phyloP scores from a whole-genome alignment of 2,113 vertebrate species.

The Callospermophilus lateralis region DNA sequence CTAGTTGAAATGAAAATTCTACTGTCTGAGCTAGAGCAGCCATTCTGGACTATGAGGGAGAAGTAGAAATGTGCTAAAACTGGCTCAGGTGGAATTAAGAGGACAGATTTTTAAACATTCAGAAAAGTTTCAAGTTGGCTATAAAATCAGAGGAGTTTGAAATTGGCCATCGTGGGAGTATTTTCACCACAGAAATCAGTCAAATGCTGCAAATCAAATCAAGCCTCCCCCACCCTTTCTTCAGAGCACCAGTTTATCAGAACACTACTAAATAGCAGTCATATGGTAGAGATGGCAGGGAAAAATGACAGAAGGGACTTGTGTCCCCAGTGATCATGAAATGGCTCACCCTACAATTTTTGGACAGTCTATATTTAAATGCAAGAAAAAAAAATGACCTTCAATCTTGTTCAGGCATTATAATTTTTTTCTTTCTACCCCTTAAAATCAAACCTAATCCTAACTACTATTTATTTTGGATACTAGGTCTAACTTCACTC shows the following conservation, averaged over 20 bases:
- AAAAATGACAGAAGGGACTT: background rate
- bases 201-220: background rate
- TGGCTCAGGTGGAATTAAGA: background rate
- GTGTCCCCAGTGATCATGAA: background rate
- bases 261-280: background rate
- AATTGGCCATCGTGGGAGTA: background rate
- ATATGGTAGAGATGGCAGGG: background rate
- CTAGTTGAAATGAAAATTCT: background rate
- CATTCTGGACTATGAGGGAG: background rate
- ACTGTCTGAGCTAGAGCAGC: background rate
- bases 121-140: slow-evolving; percentile 11
- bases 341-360: background rate
- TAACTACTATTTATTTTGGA: background rate
- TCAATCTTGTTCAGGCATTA: background rate
- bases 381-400: background rate
- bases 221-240: fast-evolving
- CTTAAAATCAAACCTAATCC: background rate
- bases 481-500: background rate
- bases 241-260: background rate
- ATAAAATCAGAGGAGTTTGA: slow-evolving; percentile 42
- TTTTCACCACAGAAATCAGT: background rate
- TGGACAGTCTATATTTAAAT: background rate
- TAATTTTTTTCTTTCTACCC: background rate
- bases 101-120: background rate
- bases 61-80: background rate